Conservation (phyloP, 2,888 invertebrate genomes). For the Crematogaster levior region DNA sequence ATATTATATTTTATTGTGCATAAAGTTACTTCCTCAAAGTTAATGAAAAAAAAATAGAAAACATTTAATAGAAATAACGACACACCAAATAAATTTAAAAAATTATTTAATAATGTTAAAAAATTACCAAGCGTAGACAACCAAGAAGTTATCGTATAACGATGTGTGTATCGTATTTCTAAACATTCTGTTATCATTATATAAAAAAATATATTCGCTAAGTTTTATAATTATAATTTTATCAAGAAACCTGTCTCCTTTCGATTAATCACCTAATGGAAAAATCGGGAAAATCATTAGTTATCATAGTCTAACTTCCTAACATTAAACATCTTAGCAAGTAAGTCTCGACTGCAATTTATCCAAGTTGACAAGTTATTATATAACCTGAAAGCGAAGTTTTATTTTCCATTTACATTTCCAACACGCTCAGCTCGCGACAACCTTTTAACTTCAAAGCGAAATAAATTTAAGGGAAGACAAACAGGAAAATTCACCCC, state of each 20-base stretch:
- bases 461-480: background rate
- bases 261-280: background rate
- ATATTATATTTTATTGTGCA: background rate
- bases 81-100: background rate
- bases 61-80: background rate
- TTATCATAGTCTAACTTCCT: slow-evolving; percentile 2
- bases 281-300: background rate
- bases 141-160: background rate
- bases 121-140: background rate
- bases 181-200: background rate
- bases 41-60: too few species aligned
- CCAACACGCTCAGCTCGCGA: background rate
- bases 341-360: slow-evolving; percentile 11
- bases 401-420: background rate
- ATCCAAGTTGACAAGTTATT: background rate
- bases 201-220: background rate
- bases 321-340: slow-evolving; percentile 13
- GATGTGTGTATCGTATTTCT: background rate
- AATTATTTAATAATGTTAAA: too few species aligned
- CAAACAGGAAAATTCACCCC: background rate
- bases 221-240: background rate
- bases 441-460: background rate
- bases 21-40: background rate
- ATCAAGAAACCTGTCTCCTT: background rate
- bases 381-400: background rate